phyloP scores from a whole-genome alignment of 2,113 vertebrate species.

The Ptyas mucosa region DNA sequence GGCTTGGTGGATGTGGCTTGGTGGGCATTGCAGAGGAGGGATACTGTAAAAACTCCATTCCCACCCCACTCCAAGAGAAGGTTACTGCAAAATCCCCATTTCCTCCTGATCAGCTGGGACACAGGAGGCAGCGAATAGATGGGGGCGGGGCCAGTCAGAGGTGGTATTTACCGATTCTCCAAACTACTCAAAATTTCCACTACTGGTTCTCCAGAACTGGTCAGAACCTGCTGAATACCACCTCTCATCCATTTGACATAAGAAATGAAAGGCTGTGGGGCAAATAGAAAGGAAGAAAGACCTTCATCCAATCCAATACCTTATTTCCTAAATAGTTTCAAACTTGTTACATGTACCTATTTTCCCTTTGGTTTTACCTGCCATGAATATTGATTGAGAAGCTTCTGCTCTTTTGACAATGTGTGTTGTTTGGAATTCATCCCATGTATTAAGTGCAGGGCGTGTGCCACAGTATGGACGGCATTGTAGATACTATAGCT shows the following conservation, averaged over 20 bases:
- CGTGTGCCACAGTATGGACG: not conserved
- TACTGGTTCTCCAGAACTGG: no score
- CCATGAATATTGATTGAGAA: not conserved
- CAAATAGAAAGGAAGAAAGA: not conserved
- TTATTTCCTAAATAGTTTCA: not conserved
- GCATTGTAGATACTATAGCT: not conserved
- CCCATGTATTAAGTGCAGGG: not conserved
- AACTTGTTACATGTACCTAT: not conserved
- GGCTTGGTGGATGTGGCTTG: no score
- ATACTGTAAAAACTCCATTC: no score
- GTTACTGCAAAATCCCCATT: no score
- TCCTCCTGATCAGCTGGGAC: no score
- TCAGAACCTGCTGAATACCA: no score
- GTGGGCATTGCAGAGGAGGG: no score
- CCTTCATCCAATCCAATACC: not conserved
- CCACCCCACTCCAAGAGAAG: no score
- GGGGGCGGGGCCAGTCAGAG: no score
- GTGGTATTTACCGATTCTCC: no score
- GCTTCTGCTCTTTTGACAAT: not conserved
- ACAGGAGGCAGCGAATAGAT: no score
- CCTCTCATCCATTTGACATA: not conserved
- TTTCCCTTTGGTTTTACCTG: not conserved
- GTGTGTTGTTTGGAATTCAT: not conserved
- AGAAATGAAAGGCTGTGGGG: not conserved
- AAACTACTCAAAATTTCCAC: no score